Conservation (phyloP, 2,888 invertebrate genomes). For the Caenorhabditis zanzibari region DNA sequence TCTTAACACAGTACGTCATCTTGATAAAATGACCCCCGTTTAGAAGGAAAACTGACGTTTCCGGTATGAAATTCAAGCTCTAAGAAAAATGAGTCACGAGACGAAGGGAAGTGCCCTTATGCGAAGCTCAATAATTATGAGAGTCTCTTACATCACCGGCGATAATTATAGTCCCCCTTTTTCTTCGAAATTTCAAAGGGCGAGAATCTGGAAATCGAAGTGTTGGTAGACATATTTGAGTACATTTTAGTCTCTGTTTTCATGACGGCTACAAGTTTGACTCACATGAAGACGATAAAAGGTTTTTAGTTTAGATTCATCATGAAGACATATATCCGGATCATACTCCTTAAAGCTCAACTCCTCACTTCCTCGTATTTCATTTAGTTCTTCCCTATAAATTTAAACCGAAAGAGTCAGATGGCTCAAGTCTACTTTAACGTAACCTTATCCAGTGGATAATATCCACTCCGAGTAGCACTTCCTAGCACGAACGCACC, state of each 20-base stretch:
- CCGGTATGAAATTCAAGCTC: constrained; percentile 1
- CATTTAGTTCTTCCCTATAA: not conserved
- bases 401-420: not conserved
- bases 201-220: not conserved
- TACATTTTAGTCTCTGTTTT: not conserved
- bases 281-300: too few relatives aligned
- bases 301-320: too few relatives aligned
- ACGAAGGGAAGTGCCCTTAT: not conserved
- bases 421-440: not conserved
- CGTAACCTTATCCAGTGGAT: not conserved
- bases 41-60: not conserved
- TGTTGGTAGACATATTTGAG: not conserved
- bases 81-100: constrained; percentile 8
- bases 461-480: not conserved
- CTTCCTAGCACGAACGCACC: not conserved
- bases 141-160: constrained; percentile 1
- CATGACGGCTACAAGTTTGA: too few relatives aligned
- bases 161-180: not conserved
- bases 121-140: constrained; percentile 1
- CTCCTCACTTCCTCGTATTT: not conserved
- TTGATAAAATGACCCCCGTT: not conserved
- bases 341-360: not conserved
- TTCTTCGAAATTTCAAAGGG: not conserved
- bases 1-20: not conserved
- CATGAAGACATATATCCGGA: too few relatives aligned